These are phyloP conservation scores for Neolamprologus ventralis DNA, from an alignment of 2,113 vertebrate species.

Conservation along the genomic window DNA sequence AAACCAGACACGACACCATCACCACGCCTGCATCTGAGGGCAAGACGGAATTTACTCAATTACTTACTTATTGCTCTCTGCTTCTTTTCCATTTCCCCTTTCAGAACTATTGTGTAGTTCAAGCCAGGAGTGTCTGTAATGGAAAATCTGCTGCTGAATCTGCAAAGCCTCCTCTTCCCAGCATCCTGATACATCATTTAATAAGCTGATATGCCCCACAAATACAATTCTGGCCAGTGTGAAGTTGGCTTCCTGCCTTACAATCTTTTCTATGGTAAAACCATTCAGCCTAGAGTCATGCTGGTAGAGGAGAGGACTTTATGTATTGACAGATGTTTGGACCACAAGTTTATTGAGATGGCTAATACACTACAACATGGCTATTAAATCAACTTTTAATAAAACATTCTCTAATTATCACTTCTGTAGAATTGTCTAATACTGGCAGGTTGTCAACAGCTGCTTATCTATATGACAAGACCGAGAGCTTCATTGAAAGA, in stretches of 20 bases:
- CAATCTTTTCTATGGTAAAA: background rate
- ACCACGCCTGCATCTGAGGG: background rate
- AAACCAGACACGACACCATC: background rate
- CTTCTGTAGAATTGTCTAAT: background rate
- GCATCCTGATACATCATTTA: background rate
- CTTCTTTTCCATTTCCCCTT: slow-evolving; percentile 3
- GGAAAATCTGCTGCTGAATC: background rate
- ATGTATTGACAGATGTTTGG: background rate
- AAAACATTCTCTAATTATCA: background rate
- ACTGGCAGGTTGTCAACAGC: background rate
- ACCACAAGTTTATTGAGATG: background rate
- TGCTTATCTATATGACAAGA: background rate
- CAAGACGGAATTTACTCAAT: background rate
- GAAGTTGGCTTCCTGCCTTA: background rate
- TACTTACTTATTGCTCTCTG: slow-evolving; percentile 11
- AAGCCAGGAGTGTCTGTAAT: background rate
- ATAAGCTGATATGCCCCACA: background rate
- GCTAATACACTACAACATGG: background rate
- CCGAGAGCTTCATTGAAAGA: background rate
- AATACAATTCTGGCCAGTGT: background rate
- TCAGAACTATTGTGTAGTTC: background rate
- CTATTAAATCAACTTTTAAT: background rate
- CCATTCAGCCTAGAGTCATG: background rate
- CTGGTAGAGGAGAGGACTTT: background rate
- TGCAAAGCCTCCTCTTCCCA: background rate